These are phyloP conservation scores for Rhinopithecus roxellana DNA, from an alignment of 2,113 vertebrate genomes.

Conservation along the genomic window DNA sequence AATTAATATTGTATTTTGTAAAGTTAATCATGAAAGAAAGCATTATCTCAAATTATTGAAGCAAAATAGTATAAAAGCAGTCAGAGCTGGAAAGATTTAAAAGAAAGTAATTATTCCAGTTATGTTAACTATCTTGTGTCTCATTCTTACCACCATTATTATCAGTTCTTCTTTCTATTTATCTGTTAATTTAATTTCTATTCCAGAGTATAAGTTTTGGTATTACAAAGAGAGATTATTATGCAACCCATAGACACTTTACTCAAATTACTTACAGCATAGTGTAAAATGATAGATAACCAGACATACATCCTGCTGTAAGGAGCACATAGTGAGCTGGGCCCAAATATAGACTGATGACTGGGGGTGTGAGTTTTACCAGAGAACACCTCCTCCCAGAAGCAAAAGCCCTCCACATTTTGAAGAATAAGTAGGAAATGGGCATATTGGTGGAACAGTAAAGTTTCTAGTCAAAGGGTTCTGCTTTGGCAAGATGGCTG, in stretches of 20 bases:
- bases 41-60: conserved; percentile 27
- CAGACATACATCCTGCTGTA: not conserved
- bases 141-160: not conserved
- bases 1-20: conserved; percentile 31
- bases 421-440: not conserved
- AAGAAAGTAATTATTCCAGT: not conserved
- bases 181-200: not conserved
- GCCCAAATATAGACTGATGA: not conserved
- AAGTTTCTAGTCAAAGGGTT: not conserved
- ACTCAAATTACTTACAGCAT: not conserved
- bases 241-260: not conserved
- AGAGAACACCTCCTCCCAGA: not conserved
- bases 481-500: not conserved
- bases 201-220: not conserved
- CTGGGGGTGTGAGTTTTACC: too few species aligned
- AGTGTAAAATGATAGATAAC: not conserved
- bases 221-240: not conserved
- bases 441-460: not conserved
- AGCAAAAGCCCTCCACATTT: not conserved
- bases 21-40: conserved; percentile 21
- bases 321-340: accelerated
- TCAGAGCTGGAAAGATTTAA: not conserved
- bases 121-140: not conserved
- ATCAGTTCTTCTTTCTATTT: not conserved
- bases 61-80: not conserved